Conservation (phyloP, 2,113 vertebrate species). For the Anser brachyrhynchus region DNA sequence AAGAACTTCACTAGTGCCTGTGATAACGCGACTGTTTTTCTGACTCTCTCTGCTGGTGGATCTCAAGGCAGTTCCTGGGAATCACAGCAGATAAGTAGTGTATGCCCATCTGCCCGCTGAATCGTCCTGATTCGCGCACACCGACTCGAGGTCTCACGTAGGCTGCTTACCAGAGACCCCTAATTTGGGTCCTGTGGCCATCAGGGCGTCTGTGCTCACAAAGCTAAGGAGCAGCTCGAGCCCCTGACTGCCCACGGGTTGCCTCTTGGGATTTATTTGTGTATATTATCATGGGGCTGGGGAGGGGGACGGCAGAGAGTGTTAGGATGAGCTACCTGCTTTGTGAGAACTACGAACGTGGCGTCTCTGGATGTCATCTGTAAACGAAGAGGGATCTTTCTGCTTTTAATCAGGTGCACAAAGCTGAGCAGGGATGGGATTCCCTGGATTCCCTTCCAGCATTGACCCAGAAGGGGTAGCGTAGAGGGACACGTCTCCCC, state of each 20-base stretch:
- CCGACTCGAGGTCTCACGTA: fast-evolving
- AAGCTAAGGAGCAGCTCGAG: background rate
- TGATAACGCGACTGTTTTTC: background rate
- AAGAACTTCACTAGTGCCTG: background rate
- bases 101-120: background rate
- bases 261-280: background rate
- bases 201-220: background rate
- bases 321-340: background rate
- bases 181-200: background rate
- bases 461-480: fast-evolving
- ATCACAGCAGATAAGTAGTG: background rate
- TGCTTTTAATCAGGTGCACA: background rate
- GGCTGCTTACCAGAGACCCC: background rate
- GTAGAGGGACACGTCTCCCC: background rate
- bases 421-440: background rate
- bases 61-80: background rate
- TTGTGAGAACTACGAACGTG: fast-evolving
- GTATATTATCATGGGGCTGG: fast-evolving
- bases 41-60: background rate
- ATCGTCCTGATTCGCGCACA: background rate
- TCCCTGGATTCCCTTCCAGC: background rate
- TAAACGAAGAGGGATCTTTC: background rate
- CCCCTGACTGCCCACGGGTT: background rate
- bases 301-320: background rate
- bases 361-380: background rate